Percentiles rank a stretch among this genome's conserved stretches.
Conservation (phyloP, 2,797 vertebrate genomes). For the Erethizon dorsatum region DNA sequence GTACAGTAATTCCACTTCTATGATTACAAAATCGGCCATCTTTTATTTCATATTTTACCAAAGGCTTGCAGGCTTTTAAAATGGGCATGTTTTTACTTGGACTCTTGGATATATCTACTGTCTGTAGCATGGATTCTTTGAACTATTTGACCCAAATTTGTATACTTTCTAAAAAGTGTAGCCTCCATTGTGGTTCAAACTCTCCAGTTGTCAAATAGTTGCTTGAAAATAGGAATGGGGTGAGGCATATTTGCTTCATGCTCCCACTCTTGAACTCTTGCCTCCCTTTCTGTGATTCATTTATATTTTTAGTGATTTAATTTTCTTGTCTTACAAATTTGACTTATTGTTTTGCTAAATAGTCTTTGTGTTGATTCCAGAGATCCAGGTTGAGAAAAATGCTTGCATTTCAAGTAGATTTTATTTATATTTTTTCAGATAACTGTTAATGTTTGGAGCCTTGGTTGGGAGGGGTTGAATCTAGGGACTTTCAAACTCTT, state of each 20-base stretch:
- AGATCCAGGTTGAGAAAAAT: slow-evolving; percentile 84
- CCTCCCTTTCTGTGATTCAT: slow-evolving; percentile 83
- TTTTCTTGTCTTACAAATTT: slow-evolving; percentile 87
- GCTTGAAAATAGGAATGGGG: slow-evolving; percentile 71
- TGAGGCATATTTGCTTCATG: slow-evolving; percentile 1
- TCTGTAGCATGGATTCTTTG: slow-evolving; percentile 18
- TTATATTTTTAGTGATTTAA: slow-evolving; percentile 87
- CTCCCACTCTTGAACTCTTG: slow-evolving; percentile 79
- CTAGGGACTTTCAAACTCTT: slow-evolving; percentile 46
- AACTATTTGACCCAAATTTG: slow-evolving; percentile 51
- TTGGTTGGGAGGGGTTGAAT: background rate
- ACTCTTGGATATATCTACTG: background rate
- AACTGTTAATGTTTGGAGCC: slow-evolving; percentile 71
- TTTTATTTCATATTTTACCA: slow-evolving; percentile 41
- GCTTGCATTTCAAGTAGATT: slow-evolving; percentile 80
- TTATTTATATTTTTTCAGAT: slow-evolving; percentile 85
- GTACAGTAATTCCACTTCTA: background rate
- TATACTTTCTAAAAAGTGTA: slow-evolving; percentile 23
- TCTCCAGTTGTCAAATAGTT: slow-evolving; percentile 78
- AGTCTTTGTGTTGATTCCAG: slow-evolving; percentile 86
- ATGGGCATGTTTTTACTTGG: background rate
- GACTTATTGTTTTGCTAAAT: slow-evolving; percentile 86
- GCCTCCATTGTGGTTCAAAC: slow-evolving; percentile 52
- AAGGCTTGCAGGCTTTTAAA: background rate
- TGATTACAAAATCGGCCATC: background rate